These are phyloP conservation scores for Mastomys natalensis DNA, from an alignment of 2,113 vertebrate genomes.

Conservation along the genomic window DNA sequence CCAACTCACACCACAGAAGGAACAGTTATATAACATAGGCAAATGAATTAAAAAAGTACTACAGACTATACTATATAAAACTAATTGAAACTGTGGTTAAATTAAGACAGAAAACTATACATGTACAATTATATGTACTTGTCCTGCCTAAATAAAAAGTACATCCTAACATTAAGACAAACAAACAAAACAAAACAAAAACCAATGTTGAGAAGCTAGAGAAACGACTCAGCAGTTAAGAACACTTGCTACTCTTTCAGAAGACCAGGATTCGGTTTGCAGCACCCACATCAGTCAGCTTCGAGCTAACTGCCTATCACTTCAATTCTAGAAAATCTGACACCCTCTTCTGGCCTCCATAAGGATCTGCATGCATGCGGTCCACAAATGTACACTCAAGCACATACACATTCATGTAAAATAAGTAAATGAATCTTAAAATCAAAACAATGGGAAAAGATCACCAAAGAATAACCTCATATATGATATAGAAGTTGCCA, in stretches of 20 bases:
- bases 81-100: conserved; percentile 30
- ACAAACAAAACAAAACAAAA: neutral
- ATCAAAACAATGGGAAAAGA: neutral
- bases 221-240: neutral
- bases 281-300: neutral
- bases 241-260: neutral
- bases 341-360: neutral
- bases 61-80: neutral
- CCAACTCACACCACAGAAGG: neutral
- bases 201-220: neutral
- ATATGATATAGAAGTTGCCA: neutral
- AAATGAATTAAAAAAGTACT: neutral
- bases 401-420: neutral
- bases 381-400: neutral
- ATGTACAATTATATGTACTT: too few species aligned
- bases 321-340: neutral
- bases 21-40: conserved; percentile 24
- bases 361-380: neutral
- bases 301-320: neutral
- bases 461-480: neutral
- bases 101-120: neutral
- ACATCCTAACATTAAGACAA: neutral
- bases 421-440: neutral
- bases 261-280: neutral
- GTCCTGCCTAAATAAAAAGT: neutral